Evolutionary conservation across 2,113 vertebrate genomes (phyloP), one percentile per base, ranked within the genome.

Genomic region (Seriola quinqueradiata): DNA sequence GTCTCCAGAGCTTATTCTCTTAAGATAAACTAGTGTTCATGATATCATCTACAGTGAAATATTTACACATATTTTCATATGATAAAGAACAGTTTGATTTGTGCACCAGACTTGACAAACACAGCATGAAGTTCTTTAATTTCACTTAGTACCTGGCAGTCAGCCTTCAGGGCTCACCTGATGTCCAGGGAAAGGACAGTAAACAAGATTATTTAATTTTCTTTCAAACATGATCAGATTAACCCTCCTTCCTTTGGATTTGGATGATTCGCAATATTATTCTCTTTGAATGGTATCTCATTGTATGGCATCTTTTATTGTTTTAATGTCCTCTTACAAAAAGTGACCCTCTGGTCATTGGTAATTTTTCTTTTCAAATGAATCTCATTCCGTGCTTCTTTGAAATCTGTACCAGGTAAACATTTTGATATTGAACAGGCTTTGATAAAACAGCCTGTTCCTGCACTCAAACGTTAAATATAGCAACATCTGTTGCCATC

Each of bases 171-270:
- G 16, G 0, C 6, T n/a, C 7, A 64, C 60, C 81, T 10, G 63
- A n/a, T 73, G 4, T 70, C 28, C 42, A 61, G 25, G 14, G 73
- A 38, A 28, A 54, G 21, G 44, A 57, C 54, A 42, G 0, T 2
- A 14, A 75, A 84, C 16, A 17, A 58, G 12, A 71, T 76, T 46
- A 66, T 55, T 65, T 0, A 44, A 1, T 32, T 54, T 54, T 67
- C 8, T 75, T 16, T 40, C 23, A 36, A 61, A 46, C 38, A 13
- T 74, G 52, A 66, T 70, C 32, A 38, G 32, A 60, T 84, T 64
- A 68, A 25, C 9, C 13, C 5, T 14, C 32, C 34, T 44, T 36
- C 44, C 21, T 77, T 34, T 67, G 9, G 19, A 57, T 40, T 0
- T 52, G 12, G 14, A 40, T 40, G 21, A 63, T 32, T 10, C 46